Percentiles rank a stretch among this genome's conserved stretches.
phyloP scores from a whole-genome alignment of 2,797 vertebrate species.

The Scyliorhinus canicula region DNA sequence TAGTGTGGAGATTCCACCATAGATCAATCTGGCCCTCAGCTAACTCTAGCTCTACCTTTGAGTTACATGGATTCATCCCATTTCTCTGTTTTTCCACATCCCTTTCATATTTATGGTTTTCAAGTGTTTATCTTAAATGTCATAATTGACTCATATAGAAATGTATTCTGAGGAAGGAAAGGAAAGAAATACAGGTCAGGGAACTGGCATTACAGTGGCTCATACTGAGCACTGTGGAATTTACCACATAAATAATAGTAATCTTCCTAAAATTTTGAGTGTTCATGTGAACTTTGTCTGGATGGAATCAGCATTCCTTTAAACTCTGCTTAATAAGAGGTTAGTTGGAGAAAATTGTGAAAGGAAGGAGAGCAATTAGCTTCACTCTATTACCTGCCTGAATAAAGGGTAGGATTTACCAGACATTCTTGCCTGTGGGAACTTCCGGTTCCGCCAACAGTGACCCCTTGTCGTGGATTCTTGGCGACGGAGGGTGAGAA shows the following conservation, averaged over 20 bases:
- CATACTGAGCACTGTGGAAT: background rate
- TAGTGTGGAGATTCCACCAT: background rate
- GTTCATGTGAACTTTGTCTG: background rate
- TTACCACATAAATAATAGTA: background rate
- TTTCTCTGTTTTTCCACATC: background rate
- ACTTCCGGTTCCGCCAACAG: too few species aligned
- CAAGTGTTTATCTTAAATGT: background rate
- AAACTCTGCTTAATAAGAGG: background rate
- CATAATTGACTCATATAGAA: background rate
- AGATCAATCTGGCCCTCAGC: background rate
- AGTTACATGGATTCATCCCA: too few species aligned
- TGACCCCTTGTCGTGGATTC: too few species aligned
- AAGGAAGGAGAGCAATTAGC: background rate
- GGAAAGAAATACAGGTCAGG: background rate
- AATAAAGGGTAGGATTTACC: background rate
- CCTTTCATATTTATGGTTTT: background rate
- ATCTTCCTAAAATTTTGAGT: background rate
- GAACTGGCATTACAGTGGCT: background rate
- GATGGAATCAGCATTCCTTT: background rate
- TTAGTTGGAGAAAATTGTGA: background rate
- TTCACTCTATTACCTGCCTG: background rate
- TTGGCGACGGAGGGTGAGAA: too few species aligned
- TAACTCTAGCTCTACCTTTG: background rate
- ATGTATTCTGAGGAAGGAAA: background rate
- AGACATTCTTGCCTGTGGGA: too few species aligned